A percentile compares a stretch with the other conserved stretches of the same genome.
Evolutionary conservation across 2,113 vertebrate genomes (phyloP).

Genomic region (Embiotoca jacksoni): DNA sequence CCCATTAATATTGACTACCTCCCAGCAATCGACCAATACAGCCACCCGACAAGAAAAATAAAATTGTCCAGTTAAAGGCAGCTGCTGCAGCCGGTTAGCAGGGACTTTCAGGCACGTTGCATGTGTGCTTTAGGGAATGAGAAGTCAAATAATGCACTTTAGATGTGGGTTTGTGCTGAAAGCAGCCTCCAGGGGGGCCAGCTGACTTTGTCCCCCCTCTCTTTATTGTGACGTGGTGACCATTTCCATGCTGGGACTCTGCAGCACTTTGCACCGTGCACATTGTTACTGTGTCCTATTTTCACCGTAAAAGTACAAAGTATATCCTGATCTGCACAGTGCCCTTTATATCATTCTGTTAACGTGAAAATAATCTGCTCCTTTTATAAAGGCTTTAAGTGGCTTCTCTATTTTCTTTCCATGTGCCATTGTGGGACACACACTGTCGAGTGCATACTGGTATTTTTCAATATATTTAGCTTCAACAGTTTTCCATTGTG

Average conservation of each 20-base stretch:
- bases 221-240: background rate
- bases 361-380: no score
- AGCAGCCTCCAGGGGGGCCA: background rate
- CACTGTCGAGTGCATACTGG: no score
- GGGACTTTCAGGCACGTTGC: conserved; percentile 22
- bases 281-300: background rate
- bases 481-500: no score
- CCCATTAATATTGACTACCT: conserved; percentile 30
- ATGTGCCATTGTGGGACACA: no score
- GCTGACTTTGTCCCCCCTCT: background rate
- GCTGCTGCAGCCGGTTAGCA: background rate
- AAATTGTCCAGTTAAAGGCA: conserved; percentile 7
- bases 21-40: conserved; percentile 16
- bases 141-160: conserved; percentile 22
- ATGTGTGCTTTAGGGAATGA: conserved; percentile 13
- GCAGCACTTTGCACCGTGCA: background rate
- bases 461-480: no score
- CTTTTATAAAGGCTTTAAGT: no score
- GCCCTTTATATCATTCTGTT: no score
- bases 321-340: background rate
- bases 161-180: conserved; percentile 22
- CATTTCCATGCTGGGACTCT: background rate
- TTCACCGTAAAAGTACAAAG: background rate
- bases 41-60: conserved; percentile 21
- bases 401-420: no score